Conservation (phyloP, 2,113 vertebrate genomes). For the Trichechus manatus region DNA sequence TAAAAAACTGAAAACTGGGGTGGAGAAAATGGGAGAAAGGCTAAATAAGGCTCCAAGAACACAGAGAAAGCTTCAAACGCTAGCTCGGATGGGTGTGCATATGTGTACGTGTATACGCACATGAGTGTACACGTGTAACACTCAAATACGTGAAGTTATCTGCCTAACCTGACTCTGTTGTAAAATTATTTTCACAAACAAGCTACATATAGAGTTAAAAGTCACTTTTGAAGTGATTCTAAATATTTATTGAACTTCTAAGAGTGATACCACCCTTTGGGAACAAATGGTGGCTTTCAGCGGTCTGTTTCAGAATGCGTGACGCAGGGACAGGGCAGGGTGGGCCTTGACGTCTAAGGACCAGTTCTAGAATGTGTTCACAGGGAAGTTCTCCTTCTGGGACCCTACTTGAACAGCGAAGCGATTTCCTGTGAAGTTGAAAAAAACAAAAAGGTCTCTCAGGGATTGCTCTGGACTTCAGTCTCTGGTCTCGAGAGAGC, state of each 20-base stretch:
- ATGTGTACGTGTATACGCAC: accelerated
- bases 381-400: neutral
- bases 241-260: conserved; percentile 49
- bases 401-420: neutral
- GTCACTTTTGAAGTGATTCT: neutral
- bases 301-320: conserved; percentile 36
- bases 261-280: conserved; percentile 4
- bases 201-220: conserved; percentile 19
- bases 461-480: conserved; percentile 46
- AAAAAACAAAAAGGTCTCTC: neutral
- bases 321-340: neutral
- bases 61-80: neutral
- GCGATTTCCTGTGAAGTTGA: conserved; percentile 26
- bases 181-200: neutral
- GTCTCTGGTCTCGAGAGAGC: neutral
- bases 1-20: neutral
- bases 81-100: neutral
- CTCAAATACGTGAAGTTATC: neutral
- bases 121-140: neutral
- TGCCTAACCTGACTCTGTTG: neutral
- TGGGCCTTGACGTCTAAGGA: neutral
- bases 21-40: neutral
- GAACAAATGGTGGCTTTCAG: conserved; percentile 9
- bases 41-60: neutral
- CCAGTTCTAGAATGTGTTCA: conserved; percentile 10